Percentiles rank a stretch among this genome's conserved stretches.
Conservation (phyloP, 2,113 vertebrate genomes). For the Melanotaenia duboulayi region DNA sequence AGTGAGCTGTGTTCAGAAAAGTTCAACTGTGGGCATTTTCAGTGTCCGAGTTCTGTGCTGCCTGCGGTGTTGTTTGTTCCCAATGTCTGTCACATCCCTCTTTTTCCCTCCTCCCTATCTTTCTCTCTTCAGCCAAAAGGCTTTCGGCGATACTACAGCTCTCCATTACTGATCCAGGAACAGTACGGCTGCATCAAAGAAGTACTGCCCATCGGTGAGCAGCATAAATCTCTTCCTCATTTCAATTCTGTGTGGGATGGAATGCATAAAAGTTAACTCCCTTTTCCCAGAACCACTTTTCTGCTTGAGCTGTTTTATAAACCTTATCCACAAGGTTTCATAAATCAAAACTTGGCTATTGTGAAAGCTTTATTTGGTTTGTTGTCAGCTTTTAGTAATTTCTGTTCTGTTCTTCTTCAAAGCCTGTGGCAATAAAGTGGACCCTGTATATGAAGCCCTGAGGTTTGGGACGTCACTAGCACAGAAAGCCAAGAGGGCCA, state of each 20-base stretch:
- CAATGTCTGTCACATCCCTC: slow-evolving; percentile 23
- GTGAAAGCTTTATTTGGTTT: slow-evolving; percentile 16
- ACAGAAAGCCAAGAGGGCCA: slow-evolving; percentile 92
- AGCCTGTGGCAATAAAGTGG: slow-evolving; percentile 98
- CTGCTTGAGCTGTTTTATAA: slow-evolving; percentile 6
- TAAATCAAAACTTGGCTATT: background rate
- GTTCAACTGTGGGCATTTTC: slow-evolving; percentile 1
- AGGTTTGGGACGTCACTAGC: slow-evolving; percentile 97
- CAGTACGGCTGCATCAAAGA: slow-evolving; percentile 99
- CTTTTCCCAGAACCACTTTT: slow-evolving; percentile 2
- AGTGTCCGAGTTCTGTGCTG: background rate
- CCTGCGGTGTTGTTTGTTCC: slow-evolving; percentile 14
- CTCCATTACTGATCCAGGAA: slow-evolving; percentile 95
- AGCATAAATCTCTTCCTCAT: slow-evolving; percentile 2
- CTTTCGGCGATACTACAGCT: slow-evolving; percentile 98
- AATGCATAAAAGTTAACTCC: background rate
- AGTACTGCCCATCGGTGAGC: slow-evolving; percentile 98
- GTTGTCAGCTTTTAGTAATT: slow-evolving; percentile 1
- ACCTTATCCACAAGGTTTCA: background rate
- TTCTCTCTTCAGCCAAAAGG: slow-evolving; percentile 91
- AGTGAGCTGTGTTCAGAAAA: slow-evolving; percentile 7
- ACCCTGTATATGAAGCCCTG: slow-evolving; percentile 96
- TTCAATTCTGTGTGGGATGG: background rate
- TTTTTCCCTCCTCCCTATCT: slow-evolving; percentile 41
- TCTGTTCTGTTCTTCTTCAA: slow-evolving; percentile 51